A percentile compares a stretch with the other conserved stretches of the same genome.
These are phyloP conservation scores for Rhinella marina DNA, from an alignment of 2,797 vertebrate genomes.

Conservation along the genomic window DNA sequence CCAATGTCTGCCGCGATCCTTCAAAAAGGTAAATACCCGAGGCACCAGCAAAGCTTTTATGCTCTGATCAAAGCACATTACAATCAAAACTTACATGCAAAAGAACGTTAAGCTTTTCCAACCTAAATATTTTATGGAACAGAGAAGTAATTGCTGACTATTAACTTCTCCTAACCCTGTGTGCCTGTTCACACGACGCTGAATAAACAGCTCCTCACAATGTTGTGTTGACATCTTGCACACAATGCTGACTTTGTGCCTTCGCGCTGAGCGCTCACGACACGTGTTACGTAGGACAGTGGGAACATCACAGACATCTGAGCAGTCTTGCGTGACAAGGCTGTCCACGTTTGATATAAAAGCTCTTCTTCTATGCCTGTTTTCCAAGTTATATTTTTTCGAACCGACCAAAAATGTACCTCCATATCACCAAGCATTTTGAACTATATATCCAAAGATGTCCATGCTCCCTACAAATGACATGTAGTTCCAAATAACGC, in stretches of 20 bases:
- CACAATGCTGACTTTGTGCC: background rate
- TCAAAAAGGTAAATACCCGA: background rate
- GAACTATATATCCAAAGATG: no score
- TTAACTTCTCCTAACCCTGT: background rate
- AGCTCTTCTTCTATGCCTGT: background rate
- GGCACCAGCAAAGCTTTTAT: background rate
- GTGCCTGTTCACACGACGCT: background rate
- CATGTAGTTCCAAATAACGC: no score
- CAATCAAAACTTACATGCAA: background rate
- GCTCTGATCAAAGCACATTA: background rate
- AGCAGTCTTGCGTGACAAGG: background rate
- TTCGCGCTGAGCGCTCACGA: conserved; percentile 1
- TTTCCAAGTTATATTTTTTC: background rate
- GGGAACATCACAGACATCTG: background rate
- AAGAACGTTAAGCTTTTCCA: background rate
- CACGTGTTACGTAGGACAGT: background rate
- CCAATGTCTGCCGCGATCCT: background rate
- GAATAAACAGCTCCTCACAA: background rate
- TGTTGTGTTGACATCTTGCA: conserved; percentile 22
- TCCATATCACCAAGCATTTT: no score
- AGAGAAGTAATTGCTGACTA: conserved; percentile 11
- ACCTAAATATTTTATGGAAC: background rate
- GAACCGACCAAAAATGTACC: no score
- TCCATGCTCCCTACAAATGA: no score
- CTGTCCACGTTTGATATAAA: background rate